Conservation (phyloP, 2,888 invertebrate species). For the Sarcophaga rosellei region DNA sequence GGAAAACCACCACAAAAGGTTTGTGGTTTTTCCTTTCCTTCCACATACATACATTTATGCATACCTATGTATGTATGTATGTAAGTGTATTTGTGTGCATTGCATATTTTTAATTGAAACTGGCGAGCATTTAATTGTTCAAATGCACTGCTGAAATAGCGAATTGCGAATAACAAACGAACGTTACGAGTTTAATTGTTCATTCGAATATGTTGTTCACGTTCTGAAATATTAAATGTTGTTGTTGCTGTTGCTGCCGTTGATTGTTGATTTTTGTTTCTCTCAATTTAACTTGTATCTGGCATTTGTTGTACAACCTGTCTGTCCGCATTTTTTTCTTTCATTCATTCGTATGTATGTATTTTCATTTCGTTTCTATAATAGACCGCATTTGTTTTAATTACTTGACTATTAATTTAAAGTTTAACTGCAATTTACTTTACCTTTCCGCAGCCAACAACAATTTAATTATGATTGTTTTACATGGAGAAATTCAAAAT, state of each 20-base stretch:
- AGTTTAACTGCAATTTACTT: conserved; percentile 57
- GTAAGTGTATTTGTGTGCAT: conserved; percentile 43
- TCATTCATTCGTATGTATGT: neutral
- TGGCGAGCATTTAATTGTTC: conserved; percentile 64
- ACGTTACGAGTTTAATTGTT: conserved; percentile 60
- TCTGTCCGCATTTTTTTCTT: neutral
- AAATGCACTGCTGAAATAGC: conserved; percentile 20
- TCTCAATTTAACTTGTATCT: neutral
- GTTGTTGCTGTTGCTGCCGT: neutral
- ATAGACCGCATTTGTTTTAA: conserved; percentile 58
- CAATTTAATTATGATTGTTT: conserved; percentile 62
- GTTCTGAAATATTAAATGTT: conserved; percentile 12
- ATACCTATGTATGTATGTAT: neutral
- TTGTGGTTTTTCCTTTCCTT: conserved; percentile 38
- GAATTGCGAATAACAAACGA: conserved; percentile 13
- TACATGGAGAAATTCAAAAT: conserved; percentile 40
- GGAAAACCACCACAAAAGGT: conserved; percentile 41
- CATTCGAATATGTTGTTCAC: conserved; percentile 49
- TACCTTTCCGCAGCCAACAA: conserved; percentile 46
- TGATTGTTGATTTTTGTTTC: neutral
- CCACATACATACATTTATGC: neutral
- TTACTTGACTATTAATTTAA: conserved; percentile 63
- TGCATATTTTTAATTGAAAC: conserved; percentile 63
- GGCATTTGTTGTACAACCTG: neutral
- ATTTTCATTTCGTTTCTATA: neutral